phyloP scores from a whole-genome alignment of 2,113 vertebrate species.

The Toxotes jaculatrix region DNA sequence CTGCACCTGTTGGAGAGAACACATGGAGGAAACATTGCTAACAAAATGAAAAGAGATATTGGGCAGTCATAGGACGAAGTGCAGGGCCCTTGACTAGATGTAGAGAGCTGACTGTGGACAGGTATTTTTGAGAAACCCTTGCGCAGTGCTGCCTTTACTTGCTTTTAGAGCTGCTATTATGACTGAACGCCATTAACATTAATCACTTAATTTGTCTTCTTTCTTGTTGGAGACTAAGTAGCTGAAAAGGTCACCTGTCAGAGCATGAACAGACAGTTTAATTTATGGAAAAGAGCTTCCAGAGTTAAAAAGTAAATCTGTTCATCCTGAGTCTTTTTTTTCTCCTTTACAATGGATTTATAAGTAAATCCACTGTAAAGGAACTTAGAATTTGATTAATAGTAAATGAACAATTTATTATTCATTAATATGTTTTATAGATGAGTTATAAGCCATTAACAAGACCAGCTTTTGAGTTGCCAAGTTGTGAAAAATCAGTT shows the following conservation, averaged over 20 bases:
- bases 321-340: background rate
- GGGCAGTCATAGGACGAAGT: background rate
- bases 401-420: background rate
- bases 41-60: conserved; percentile 26
- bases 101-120: background rate
- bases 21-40: background rate
- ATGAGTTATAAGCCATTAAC: background rate
- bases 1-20: conserved; percentile 21
- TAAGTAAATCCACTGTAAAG: background rate
- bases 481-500: background rate
- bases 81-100: background rate
- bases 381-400: background rate
- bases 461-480: background rate
- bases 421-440: background rate
- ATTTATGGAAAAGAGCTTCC: conserved; percentile 26
- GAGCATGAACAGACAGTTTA: background rate
- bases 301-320: background rate
- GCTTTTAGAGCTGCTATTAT: conserved; percentile 4
- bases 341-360: background rate
- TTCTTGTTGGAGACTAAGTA: conserved; percentile 16
- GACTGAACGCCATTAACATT: conserved; percentile 1
- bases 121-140: background rate
- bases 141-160: conserved; percentile 1
- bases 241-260: conserved; percentile 46
- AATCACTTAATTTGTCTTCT: conserved; percentile 34